phyloP scores from a whole-genome alignment of 2,113 vertebrate species.

The Haliaeetus leucogaster region DNA sequence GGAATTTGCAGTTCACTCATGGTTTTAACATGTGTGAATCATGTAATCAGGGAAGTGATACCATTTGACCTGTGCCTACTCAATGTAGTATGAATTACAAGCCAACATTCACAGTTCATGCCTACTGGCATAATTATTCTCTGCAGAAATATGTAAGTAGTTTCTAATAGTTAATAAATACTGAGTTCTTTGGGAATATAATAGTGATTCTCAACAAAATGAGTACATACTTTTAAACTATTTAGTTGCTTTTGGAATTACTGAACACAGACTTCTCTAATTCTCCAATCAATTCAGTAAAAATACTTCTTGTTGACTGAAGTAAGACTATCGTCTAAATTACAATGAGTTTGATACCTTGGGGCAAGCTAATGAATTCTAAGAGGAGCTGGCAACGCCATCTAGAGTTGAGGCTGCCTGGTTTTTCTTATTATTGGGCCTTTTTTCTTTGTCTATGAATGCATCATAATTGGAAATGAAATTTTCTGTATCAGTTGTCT shows the following conservation, averaged over 20 bases:
- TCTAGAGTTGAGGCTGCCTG: conserved; percentile 9
- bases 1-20: background rate
- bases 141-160: background rate
- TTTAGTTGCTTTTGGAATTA: background rate
- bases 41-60: background rate
- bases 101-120: background rate
- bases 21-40: background rate
- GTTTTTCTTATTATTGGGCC: background rate
- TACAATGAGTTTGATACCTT: background rate
- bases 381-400: conserved; percentile 17
- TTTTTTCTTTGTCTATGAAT: background rate
- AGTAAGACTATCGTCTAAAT: background rate
- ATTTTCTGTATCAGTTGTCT: background rate
- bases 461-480: background rate
- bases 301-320: background rate
- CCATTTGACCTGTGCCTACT: background rate
- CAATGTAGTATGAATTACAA: background rate
- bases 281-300: background rate
- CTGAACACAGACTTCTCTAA: background rate
- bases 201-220: background rate
- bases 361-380: background rate
- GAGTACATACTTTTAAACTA: accelerated
- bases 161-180: background rate
- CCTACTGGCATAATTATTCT: background rate
- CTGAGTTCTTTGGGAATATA: background rate